Conservation (phyloP, 2,113 vertebrate genomes). For the Misgurnus anguillicaudatus region DNA sequence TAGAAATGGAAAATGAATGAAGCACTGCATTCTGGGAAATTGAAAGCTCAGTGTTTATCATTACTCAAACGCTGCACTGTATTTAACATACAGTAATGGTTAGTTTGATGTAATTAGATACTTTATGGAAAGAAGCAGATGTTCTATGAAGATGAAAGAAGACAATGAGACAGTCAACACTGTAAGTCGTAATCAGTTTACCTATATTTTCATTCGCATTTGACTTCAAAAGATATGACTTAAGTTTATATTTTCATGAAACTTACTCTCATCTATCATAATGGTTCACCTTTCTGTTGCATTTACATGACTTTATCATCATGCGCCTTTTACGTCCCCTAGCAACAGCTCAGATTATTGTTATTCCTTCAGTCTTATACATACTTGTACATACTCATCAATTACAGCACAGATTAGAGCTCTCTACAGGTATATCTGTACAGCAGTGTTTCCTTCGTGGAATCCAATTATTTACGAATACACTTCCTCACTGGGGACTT, state of each 20-base stretch:
- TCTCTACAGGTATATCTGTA: not conserved
- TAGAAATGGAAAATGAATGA: not conserved
- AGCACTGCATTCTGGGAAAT: not conserved
- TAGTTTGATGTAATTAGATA: conserved; percentile 20
- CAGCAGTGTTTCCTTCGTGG: conserved; percentile 1
- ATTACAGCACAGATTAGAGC: conserved; percentile 26
- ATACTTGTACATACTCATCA: conserved; percentile 2
- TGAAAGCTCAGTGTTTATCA: conserved; percentile 25
- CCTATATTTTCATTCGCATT: not conserved
- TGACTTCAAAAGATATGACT: not conserved
- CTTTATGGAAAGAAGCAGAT: conserved; percentile 17
- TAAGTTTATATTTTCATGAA: not conserved
- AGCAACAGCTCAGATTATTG: conserved; percentile 3
- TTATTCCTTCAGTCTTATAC: conserved; percentile 31
- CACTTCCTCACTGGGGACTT: not conserved
- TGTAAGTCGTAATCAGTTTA: not conserved
- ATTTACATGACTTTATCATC: not conserved
- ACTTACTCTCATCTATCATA: not conserved
- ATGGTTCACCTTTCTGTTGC: not conserved
- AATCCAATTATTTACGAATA: conserved; percentile 1
- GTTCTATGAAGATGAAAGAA: conserved; percentile 25
- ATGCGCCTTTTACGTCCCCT: not conserved
- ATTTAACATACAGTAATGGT: not conserved
- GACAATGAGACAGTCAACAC: not conserved
- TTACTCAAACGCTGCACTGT: not conserved